These are phyloP conservation scores for Drosophila ambigua DNA, from an alignment of 1,140 invertebrate species.

Conservation along the genomic window DNA sequence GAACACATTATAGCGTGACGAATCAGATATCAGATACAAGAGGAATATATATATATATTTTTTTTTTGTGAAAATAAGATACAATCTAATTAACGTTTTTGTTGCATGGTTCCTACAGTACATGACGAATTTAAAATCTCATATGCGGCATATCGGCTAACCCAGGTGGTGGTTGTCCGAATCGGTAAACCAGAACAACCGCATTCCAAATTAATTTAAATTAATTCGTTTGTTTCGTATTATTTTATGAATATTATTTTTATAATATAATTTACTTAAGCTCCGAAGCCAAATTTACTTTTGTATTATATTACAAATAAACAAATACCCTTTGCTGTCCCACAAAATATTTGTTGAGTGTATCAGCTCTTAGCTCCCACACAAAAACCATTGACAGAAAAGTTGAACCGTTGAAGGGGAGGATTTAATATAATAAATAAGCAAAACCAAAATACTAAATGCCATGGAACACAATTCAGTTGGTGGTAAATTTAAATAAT, in stretches of 20 bases:
- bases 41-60: too few species aligned
- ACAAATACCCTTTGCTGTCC: too few species aligned
- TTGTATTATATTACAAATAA: too few species aligned
- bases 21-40: too few species aligned
- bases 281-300: neutral
- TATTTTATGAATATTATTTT: neutral
- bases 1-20: too few species aligned
- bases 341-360: slow-evolving; percentile 19
- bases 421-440: neutral
- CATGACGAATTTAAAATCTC: neutral
- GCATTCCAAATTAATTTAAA: slow-evolving; percentile 13
- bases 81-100: too few species aligned
- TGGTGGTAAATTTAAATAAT: slow-evolving; percentile 34
- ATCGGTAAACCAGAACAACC: neutral
- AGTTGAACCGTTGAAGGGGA: slow-evolving; percentile 16
- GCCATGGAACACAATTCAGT: slow-evolving; percentile 43
- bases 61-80: too few species aligned
- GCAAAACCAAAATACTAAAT: slow-evolving; percentile 15
- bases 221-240: neutral
- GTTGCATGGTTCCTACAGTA: too few species aligned
- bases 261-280: neutral
- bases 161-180: slow-evolving; percentile 19
- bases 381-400: slow-evolving; percentile 22
- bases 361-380: neutral
- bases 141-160: neutral